Conservation (phyloP, 1,140 invertebrate genomes). For the Lethrus apterus region DNA sequence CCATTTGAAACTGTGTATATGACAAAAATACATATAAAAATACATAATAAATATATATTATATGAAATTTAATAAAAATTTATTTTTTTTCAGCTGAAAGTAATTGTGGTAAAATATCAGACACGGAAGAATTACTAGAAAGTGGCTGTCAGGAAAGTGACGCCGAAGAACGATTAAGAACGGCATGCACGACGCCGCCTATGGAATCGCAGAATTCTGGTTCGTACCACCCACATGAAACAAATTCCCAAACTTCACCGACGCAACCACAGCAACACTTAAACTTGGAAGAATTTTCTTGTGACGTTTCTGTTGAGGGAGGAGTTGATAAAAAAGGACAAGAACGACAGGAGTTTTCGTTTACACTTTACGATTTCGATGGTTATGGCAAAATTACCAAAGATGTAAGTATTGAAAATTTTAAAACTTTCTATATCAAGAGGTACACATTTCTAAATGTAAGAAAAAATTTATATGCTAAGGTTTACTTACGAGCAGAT, state of each 20-base stretch:
- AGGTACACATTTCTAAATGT: too few relatives aligned
- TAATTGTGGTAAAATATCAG: constrained; percentile 39
- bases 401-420: constrained; percentile 56
- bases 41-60: too few relatives aligned
- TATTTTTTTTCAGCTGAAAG: constrained; percentile 26
- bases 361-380: constrained; percentile 86
- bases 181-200: constrained; percentile 18
- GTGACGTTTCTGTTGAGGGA: constrained; percentile 79
- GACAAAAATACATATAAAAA: too few relatives aligned
- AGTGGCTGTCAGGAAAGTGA: constrained; percentile 19
- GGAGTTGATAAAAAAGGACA: constrained; percentile 51
- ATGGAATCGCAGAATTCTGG: constrained; percentile 1
- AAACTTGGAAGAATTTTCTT: constrained; percentile 64
- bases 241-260: constrained; percentile 9
- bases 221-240: not conserved
- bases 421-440: constrained; percentile 7
- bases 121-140: constrained; percentile 41
- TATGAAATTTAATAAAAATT: too few relatives aligned
- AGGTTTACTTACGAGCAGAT: too few relatives aligned
- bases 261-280: constrained; percentile 22
- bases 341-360: constrained; percentile 80
- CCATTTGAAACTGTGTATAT: too few relatives aligned
- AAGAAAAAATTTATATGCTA: too few relatives aligned
- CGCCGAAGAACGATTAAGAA: constrained; percentile 19
- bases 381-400: constrained; percentile 86